Conservation (phyloP, 2,113 vertebrate species). For the Arvicanthis niloticus region DNA sequence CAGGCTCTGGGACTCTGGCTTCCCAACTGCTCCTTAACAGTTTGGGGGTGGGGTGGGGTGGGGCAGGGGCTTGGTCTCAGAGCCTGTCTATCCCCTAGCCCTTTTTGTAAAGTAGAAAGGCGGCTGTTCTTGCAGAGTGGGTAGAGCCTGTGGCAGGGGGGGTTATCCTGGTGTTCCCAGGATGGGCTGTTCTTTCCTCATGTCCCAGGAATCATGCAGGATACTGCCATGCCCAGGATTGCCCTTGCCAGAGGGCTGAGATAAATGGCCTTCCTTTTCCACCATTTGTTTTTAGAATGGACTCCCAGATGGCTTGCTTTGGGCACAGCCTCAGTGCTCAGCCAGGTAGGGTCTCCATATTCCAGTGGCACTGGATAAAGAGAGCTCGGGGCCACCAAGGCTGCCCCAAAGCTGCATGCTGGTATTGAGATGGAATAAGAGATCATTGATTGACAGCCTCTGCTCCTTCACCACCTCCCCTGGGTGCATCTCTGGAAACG, state of each 20-base stretch:
- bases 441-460: background rate
- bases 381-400: rapidly evolving
- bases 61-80: background rate
- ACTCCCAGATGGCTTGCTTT: rapidly evolving
- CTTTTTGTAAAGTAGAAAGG: background rate
- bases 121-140: background rate
- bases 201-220: rapidly evolving
- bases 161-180: background rate
- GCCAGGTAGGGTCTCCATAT: background rate
- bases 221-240: background rate
- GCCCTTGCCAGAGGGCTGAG: background rate
- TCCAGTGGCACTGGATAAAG: background rate
- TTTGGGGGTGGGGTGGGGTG: background rate
- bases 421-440: background rate
- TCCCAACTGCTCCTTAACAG: background rate
- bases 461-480: background rate
- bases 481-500: background rate
- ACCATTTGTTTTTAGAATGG: background rate
- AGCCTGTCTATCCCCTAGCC: background rate
- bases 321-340: rapidly evolving
- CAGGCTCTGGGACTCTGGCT: background rate
- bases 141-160: too few species aligned
- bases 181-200: background rate
- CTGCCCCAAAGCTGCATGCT: background rate
- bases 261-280: too few species aligned